A percentile compares a stretch with the other conserved stretches of the same genome.
phyloP scores from a whole-genome alignment of 2,888 invertebrate species.

The Rhagium mordax region DNA sequence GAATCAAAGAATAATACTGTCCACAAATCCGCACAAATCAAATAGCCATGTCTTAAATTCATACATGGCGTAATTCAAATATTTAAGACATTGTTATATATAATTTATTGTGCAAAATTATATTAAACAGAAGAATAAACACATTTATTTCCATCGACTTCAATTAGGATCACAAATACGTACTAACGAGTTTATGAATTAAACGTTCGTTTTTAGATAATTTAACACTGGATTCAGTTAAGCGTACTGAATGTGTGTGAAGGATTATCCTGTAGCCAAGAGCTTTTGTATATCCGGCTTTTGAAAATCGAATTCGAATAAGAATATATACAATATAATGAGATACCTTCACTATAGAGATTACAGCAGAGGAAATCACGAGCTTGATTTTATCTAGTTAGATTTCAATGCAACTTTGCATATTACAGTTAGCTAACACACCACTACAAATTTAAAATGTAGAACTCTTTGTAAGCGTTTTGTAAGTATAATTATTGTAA shows the following conservation, averaged over 20 bases:
- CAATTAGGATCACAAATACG: neutral
- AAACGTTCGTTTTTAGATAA: neutral
- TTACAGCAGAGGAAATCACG: conserved; percentile 19
- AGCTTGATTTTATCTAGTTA: conserved; percentile 10
- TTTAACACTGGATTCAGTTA: neutral
- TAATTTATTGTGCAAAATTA: too few species aligned
- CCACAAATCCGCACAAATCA: too few species aligned
- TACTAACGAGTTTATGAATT: neutral
- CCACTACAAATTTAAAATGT: conserved; percentile 3
- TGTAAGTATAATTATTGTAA: conserved; percentile 1
- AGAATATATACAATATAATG: conserved; percentile 12
- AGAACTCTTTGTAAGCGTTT: conserved; percentile 8
- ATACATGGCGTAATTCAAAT: too few species aligned
- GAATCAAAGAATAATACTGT: too few species aligned
- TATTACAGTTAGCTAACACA: conserved; percentile 10
- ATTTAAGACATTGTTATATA: too few species aligned
- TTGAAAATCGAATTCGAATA: conserved; percentile 14
- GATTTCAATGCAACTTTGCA: conserved; percentile 14
- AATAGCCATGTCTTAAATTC: too few species aligned
- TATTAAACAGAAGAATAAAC: too few species aligned
- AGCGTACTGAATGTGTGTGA: neutral
- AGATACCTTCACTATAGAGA: conserved; percentile 7
- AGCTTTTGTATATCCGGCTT: conserved; percentile 27
- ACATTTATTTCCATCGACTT: too few species aligned
- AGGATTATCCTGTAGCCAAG: conserved; percentile 14